Evolutionary conservation across 2,888 invertebrate species (phyloP).

Genomic region (Harmothoe impar): DNA sequence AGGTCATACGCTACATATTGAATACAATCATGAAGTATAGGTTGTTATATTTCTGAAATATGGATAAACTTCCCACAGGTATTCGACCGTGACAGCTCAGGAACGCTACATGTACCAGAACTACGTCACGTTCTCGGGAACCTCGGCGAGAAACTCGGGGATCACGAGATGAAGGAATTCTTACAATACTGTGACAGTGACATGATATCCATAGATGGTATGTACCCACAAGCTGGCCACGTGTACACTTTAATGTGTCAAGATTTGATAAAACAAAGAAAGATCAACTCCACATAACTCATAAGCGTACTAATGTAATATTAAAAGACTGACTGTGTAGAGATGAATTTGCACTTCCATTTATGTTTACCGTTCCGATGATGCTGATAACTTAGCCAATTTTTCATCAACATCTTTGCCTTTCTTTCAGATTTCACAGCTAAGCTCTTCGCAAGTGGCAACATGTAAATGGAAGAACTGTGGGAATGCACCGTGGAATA

Average conservation of each 20-base stretch:
- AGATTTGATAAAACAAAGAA: not conserved
- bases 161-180: slow-evolving; percentile 53
- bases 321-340: not conserved
- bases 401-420: not conserved
- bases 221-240: not conserved
- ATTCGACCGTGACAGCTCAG: slow-evolving; percentile 56
- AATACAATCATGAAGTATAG: no score
- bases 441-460: not conserved
- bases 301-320: not conserved
- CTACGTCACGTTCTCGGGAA: slow-evolving; percentile 55
- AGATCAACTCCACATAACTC: not conserved
- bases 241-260: not conserved
- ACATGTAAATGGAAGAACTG: not conserved
- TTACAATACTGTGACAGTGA: slow-evolving; percentile 48
- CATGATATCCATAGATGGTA: slow-evolving; percentile 46
- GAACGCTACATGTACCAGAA: slow-evolving; percentile 33
- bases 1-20: no score
- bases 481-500: not conserved
- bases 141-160: slow-evolving; percentile 51
- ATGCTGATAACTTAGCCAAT: not conserved
- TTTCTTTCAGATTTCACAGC: slow-evolving; percentile 30
- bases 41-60: no score
- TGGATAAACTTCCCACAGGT: slow-evolving; percentile 21
- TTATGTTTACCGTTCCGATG: no score
- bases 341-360: not conserved